Base-by-base conservation (phyloP, 1,140 invertebrate species). In the Magallana angulata region DNA sequence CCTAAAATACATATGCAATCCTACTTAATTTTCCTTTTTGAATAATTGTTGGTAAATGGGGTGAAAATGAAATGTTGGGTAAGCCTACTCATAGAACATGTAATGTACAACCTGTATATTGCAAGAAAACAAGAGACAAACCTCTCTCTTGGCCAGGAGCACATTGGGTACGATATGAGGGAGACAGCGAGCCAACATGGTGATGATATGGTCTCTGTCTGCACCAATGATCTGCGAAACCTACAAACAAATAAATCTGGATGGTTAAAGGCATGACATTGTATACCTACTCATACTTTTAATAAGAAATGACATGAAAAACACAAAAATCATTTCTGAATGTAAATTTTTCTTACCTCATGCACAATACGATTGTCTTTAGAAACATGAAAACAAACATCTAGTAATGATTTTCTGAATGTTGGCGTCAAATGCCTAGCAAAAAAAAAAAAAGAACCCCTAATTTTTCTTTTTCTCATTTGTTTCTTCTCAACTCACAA, bases 141-240 rank as follows among this genome's bases (percentile, higher is more conserved):
- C 95, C 93, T 97, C 97, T 86, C 97, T 94, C 93, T 97, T 97
- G 82, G 97, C 96, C 24, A 97, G 92, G 24, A 97, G 95, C 64
- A 97, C 96, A 95, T 97, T 97, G 7, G 97, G 96, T 88, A 97
- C 96, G 82, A 97, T 96, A 90, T 96, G 95, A 16, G 96, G 96
- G 81, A 97, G 90, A 90, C 94, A 95, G 64, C 94, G 83, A 24
- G 91, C 94, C 57, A 96, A 87, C 92, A 95, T 94, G 8, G 91
- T 81, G 4, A 95, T 92, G 36, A 95, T 92, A 80, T 90, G 92
- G 48, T 94, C 91, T 18, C 88, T 89, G 24, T 91, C 91, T 36
- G 92, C 91, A 89, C 93, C 91, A 8, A 92, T 91, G 9, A 95
- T 93, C 85, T 91, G 89, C 11, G 93, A 94, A 59, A 94, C 92